Evolutionary conservation across 2,888 invertebrate species (phyloP), one percentile per base, ranked within the genome.

Genomic region (Epistrophe eligans): DNA sequence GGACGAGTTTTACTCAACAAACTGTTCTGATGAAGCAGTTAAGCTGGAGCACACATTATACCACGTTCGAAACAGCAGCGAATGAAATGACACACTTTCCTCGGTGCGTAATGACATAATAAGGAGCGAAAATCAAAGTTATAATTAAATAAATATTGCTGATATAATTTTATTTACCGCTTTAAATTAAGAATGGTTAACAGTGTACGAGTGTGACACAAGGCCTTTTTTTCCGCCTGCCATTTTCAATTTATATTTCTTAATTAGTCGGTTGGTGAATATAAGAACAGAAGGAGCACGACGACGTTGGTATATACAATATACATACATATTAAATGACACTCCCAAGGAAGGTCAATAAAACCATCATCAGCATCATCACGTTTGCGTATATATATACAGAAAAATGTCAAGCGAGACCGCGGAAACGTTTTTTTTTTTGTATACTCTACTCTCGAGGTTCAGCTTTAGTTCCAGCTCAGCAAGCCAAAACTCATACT

Each of bases 61-160:
- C 58, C 19, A 40, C 38, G 19, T 35, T 52, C 17, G 40, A 60
- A 58, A 13, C 28, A 32, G 13, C 28, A 32, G 13, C 10, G n/a
- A 64, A 70, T 83, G 83, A 74, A 64, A 70, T 83, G 83, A 79
- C 79, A 83, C 77, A 83, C 70, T 62, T 77, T 70, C 64, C 55
- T 13, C n/a, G 67, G 40, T 7, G n/a, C 19, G 11, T 10, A 62
- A 52, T 74, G 52, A 52, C 52, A 40, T 52, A 82, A 82, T 72
- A 43, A 40, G 72, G 77, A 66, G 76, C 40, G 52, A 43, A 50
- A 67, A 55, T 62, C 43, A 62, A 73, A 83, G 55, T 48, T 62
- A 67, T 66, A 70, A 74, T 80, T 48, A 5, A 17, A n/a, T n/a
- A n/a, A 19, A 24, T 24, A 24, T 11, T 62, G 67, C 32, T 62